Evolutionary conservation across 2,113 vertebrate genomes (phyloP).

Genomic region (Blennius ocellaris): DNA sequence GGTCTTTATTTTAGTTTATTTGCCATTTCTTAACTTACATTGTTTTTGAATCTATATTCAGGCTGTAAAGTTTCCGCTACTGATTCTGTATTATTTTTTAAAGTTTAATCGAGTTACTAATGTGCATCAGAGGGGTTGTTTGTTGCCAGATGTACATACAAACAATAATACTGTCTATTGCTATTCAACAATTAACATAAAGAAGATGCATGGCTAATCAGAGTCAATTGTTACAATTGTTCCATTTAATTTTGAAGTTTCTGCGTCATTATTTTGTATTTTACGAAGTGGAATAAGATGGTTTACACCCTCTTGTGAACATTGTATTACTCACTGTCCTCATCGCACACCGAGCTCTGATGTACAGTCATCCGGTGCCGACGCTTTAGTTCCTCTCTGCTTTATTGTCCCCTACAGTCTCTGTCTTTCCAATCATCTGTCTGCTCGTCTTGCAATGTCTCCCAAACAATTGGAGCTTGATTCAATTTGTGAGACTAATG

Average conservation of each 20-base stretch:
- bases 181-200: constrained; percentile 35
- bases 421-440: constrained; percentile 30
- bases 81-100: constrained; percentile 24
- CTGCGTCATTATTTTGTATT: constrained; percentile 3
- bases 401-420: constrained; percentile 28
- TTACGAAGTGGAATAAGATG: neutral
- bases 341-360: constrained; percentile 14
- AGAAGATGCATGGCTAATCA: constrained; percentile 10
- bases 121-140: constrained; percentile 23
- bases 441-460: constrained; percentile 20
- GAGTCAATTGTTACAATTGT: neutral
- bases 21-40: neutral
- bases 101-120: constrained; percentile 28
- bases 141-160: constrained; percentile 4
- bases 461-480: constrained; percentile 40
- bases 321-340: neutral
- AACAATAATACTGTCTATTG: constrained; percentile 40
- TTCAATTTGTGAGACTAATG: constrained; percentile 37
- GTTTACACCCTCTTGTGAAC: neutral
- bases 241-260: neutral
- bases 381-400: constrained; percentile 6
- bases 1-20: constrained; percentile 4
- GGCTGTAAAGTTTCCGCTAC: neutral
- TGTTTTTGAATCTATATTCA: constrained; percentile 34
- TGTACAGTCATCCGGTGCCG: neutral